Evolutionary conservation across 2,888 invertebrate species (phyloP).

Genomic region (Drosophila affinis): DNA sequence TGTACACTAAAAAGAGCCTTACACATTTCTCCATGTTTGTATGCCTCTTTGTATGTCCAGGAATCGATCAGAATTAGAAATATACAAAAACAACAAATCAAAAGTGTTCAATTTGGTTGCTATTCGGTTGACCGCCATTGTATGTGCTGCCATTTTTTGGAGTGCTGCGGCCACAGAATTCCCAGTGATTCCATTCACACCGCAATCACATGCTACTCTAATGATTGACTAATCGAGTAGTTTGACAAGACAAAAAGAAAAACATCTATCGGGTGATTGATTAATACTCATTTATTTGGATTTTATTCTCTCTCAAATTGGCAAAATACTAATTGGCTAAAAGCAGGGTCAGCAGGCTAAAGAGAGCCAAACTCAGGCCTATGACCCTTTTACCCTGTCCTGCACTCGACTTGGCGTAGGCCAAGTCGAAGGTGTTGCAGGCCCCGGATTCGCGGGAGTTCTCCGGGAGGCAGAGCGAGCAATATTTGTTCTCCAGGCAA

Average conservation of each 20-base stretch:
- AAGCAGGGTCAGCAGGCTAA: constrained; percentile 43
- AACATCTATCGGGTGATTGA: background rate
- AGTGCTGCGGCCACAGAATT: constrained; percentile 10
- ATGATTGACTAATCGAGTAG: constrained; percentile 5
- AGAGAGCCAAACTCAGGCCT: constrained; percentile 38
- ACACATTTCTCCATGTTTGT: too few relatives aligned
- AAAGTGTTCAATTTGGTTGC: too few relatives aligned
- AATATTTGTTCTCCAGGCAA: constrained; percentile 65
- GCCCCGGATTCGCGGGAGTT: constrained; percentile 47
- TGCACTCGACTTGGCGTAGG: constrained; percentile 36
- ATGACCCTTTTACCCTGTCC: constrained; percentile 20
- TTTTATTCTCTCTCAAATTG: constrained; percentile 1
- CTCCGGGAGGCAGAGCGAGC: constrained; percentile 74
- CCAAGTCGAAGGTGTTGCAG: constrained; percentile 73
- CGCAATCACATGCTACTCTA: constrained; percentile 10
- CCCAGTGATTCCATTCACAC: background rate
- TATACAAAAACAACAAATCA: too few relatives aligned
- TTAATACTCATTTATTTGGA: constrained; percentile 19
- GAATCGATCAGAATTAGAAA: too few relatives aligned
- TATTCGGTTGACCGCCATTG: background rate
- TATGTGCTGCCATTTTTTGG: background rate
- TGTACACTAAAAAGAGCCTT: too few relatives aligned
- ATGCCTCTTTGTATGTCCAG: too few relatives aligned
- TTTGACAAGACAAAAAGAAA: constrained; percentile 21
- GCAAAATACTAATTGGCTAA: constrained; percentile 28